Base-by-base conservation (phyloP, 2,113 vertebrate genomes). In the Cacatua alba region DNA sequence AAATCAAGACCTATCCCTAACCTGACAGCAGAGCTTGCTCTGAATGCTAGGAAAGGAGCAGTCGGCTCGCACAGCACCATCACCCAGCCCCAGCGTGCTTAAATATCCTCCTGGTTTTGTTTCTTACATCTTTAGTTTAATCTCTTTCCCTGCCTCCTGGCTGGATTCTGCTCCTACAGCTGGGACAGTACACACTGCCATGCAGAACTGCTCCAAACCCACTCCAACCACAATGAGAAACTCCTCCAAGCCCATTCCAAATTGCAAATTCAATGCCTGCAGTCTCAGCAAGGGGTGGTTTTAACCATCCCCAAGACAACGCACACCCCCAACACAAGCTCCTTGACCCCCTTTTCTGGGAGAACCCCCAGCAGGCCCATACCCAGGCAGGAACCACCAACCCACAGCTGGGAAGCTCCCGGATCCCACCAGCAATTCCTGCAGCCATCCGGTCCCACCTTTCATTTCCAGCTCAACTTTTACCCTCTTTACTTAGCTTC, bases 391-490 rank as follows among this genome's bases (percentile, higher is more conserved):
- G 51, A 94, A 69, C 35, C 0, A 1, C 44, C 3, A 0, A 92
- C 28, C 69, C 15, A 1, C 26, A 52, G 7, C 31, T 68, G 81
- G 75, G 85, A 59, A 60, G 86, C 59, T 87, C 88, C 84, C 43
- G 17, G 37, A 79, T 80, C 81, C 89, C 88, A 85, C 80, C 5
- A 16, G 82, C 72, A 80, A 80, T 46, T 87, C 88, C 79, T 71
- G 10, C 62, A 95, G 78, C 49, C 74, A 84, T 68, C 78, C 33
- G 1, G 33, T 95, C 90, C 94, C 53, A 60, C 63, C 68, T 90
- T 91, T 78, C 68, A 28, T 86, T 94, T 71, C 92, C 90, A 90
- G 87, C 64, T 57, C 85, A 90, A 39, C 91, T 65, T 86, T 93
- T 81, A 39, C 75, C 86, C 82, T 88, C 89, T 93, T 95, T 79